Base-by-base conservation (phyloP, 2,113 vertebrate genomes). In the Peromyscus maniculatus region DNA sequence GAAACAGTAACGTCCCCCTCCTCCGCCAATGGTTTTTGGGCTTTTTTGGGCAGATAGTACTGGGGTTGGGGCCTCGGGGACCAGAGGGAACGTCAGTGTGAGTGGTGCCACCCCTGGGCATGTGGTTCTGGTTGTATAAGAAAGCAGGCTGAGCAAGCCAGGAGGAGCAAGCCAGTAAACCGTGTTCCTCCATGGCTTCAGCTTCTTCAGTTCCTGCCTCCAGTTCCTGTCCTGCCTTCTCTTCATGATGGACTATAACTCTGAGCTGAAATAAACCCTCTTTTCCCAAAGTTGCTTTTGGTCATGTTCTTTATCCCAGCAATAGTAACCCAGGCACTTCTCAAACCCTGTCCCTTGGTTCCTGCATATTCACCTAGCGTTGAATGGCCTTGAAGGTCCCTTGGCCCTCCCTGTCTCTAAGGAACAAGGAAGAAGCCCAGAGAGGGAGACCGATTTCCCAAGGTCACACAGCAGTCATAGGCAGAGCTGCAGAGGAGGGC, bases 131-230 rank as follows among this genome's bases (percentile, higher is more conserved):
- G 57, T 28, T 64, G n/a, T 64, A 0, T 64, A 43, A 84, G 82
- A 43, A 84, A 5, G n/a, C 22, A 28, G 82, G 3, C 13, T 43
- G 57, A 43, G 57, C n/a, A 10, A 64, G 12, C 36, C 57, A 83
- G 80, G 80, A 59, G n/a, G 36, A 39, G 80, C 36, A 9, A 39
- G 57, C 57, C 82, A 2, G 80, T n/a, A 4, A 62, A 22, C 15
- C 2, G 82, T 8, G 9, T 1, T 49, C 46, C 46, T 33, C 62
- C 64, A 36, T 5, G 7, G 12, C 4, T 19, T n/a, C 3, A 1
- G 1, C 21, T 43, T 39, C 19, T 57, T 57, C 1, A 5, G 49
- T 89, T 24, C 67, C 36, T n/a, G 33, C 13, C 33, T 72, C 36
- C 71, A 72, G 17, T 88, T 13, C 46, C 46, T 8, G 12, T 21